Evolutionary conservation across 2,888 invertebrate genomes (phyloP).

Genomic region (Hipparchia sbordonii): DNA sequence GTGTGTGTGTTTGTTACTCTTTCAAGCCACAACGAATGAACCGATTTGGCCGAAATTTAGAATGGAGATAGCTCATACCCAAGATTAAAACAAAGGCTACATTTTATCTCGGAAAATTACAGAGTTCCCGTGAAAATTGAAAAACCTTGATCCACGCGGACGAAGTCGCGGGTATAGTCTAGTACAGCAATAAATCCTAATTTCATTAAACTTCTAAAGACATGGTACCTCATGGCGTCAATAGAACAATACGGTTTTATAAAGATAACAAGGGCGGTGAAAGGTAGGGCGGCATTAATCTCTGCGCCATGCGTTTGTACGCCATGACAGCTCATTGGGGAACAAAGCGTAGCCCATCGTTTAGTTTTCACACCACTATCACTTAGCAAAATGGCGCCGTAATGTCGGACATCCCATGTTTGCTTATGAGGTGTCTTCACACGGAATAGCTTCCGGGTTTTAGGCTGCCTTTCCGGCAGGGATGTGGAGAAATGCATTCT

Average conservation of each 20-base stretch:
- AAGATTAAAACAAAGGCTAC: no score
- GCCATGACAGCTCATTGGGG: conserved; percentile 74
- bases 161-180: no score
- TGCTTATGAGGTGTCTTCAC: not conserved
- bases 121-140: no score
- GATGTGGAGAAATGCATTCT: not conserved
- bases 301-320: conserved; percentile 64
- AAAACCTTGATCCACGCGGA: no score
- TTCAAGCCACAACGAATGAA: no score
- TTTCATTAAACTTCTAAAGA: conserved; percentile 28
- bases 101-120: no score
- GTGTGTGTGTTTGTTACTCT: no score
- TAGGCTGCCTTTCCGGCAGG: not conserved
- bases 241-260: conserved; percentile 64
- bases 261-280: conserved; percentile 67
- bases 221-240: conserved; percentile 54
- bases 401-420: conserved; percentile 56
- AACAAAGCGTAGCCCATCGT: conserved; percentile 74
- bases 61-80: no score
- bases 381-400: conserved; percentile 70
- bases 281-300: conserved; percentile 69
- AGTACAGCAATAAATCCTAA: not conserved
- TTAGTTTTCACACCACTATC: conserved; percentile 66
- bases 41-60: no score
- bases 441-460: not conserved